These are phyloP conservation scores for Bombus confusus DNA, from an alignment of 1,140 invertebrate genomes.

Conservation along the genomic window DNA sequence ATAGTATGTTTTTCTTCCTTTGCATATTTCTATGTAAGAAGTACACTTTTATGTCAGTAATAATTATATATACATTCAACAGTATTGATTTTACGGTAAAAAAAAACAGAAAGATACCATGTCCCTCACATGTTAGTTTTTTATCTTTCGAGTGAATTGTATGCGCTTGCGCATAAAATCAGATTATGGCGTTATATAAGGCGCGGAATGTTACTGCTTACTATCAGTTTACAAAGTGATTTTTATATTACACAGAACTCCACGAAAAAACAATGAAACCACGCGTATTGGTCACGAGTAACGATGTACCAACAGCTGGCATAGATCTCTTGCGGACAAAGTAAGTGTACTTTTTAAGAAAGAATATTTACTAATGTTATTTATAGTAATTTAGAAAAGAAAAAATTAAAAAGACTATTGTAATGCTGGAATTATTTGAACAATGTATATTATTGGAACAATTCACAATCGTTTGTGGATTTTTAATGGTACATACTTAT, in stretches of 20 bases:
- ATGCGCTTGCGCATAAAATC: slow-evolving; percentile 8
- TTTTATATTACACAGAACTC: not conserved
- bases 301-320: slow-evolving; percentile 75
- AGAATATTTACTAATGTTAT: not conserved
- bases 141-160: slow-evolving; percentile 12
- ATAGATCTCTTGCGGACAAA: slow-evolving; percentile 76
- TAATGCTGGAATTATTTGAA: not conserved
- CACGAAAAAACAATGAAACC: slow-evolving; percentile 60
- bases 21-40: not conserved
- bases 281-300: slow-evolving; percentile 80
- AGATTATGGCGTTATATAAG: slow-evolving; percentile 34
- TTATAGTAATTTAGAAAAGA: not conserved
- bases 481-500: not conserved
- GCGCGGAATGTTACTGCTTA: not conserved
- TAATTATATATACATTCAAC: not conserved
- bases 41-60: not conserved
- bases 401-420: not conserved
- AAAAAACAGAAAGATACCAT: not conserved
- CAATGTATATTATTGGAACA: not conserved
- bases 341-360: slow-evolving; percentile 49
- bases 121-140: not conserved
- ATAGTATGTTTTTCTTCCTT: not conserved
- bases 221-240: not conserved
- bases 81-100: not conserved
- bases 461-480: not conserved